These are phyloP conservation scores for Leptobrachium ailaonicum DNA, from an alignment of 2,113 vertebrate species.

Conservation along the genomic window DNA sequence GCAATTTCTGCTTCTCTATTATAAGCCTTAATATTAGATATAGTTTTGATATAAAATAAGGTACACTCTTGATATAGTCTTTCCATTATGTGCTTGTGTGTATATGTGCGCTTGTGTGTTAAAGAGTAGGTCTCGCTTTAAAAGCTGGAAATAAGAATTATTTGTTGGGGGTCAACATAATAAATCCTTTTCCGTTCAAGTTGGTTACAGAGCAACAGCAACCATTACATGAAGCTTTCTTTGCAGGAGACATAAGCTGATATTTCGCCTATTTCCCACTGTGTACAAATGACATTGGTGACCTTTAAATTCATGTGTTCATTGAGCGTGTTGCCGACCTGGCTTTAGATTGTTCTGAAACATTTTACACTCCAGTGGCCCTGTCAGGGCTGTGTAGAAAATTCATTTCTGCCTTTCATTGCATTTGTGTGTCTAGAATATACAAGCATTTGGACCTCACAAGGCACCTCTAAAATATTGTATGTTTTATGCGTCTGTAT, in stretches of 20 bases:
- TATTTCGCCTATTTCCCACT: slow-evolving; percentile 31
- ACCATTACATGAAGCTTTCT: slow-evolving; percentile 27
- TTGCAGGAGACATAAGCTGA: slow-evolving; percentile 38
- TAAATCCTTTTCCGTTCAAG: neutral
- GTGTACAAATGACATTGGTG: slow-evolving; percentile 41
- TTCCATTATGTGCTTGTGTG: too few species aligned
- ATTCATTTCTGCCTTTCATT: slow-evolving; percentile 14
- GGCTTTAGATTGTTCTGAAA: slow-evolving; percentile 37
- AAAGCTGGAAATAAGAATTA: neutral
- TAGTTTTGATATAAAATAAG: too few species aligned
- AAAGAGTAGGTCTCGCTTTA: neutral
- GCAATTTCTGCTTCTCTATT: too few species aligned
- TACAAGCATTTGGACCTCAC: neutral
- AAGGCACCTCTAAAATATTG: neutral
- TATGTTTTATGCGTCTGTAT: too few species aligned
- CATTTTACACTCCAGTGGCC: slow-evolving; percentile 45
- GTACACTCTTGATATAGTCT: too few species aligned
- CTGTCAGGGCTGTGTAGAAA: slow-evolving; percentile 17
- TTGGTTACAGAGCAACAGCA: slow-evolving; percentile 16
- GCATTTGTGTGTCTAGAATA: slow-evolving; percentile 13
- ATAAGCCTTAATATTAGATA: too few species aligned
- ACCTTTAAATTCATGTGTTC: slow-evolving; percentile 49
- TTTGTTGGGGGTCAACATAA: neutral
- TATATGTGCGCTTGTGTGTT: neutral
- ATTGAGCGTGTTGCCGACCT: slow-evolving; percentile 33